A percentile compares a stretch with the other conserved stretches of the same genome.
Evolutionary conservation across 2,888 invertebrate species (phyloP).

Genomic region (Lottia gigantea): DNA sequence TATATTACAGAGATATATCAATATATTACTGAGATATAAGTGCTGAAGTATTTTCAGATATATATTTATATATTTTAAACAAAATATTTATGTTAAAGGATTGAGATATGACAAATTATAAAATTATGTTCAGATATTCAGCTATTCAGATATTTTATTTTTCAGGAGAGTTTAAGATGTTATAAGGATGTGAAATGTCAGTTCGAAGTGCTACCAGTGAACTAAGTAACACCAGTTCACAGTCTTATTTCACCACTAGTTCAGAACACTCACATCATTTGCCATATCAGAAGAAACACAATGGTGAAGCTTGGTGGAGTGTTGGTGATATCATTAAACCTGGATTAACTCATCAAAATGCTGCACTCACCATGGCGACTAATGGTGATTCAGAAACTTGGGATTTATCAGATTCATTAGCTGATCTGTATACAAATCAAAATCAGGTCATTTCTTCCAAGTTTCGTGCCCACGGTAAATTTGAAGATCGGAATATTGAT

Average conservation of each 20-base stretch:
- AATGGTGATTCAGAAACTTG: conserved; percentile 59
- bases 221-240: conserved; percentile 6
- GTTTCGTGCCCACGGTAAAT: conserved; percentile 2
- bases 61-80: no score
- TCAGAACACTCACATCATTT: not conserved
- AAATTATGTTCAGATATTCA: no score
- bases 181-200: conserved; percentile 19
- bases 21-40: no score
- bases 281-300: conserved; percentile 30
- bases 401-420: conserved; percentile 65
- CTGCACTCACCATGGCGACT: conserved; percentile 37
- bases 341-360: conserved; percentile 47
- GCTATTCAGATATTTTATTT: not conserved
- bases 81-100: not conserved
- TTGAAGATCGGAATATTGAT: conserved; percentile 38
- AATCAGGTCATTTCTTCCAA: conserved; percentile 29
- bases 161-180: not conserved
- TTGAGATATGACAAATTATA: not conserved
- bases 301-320: conserved; percentile 58
- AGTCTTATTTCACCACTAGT: not conserved
- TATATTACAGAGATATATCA: no score
- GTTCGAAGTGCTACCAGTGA: conserved; percentile 18
- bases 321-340: conserved; percentile 48
- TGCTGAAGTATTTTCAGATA: no score
- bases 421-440: conserved; percentile 57